Conservation (phyloP, 2,888 invertebrate species). For the Anarsia innoxiella region DNA sequence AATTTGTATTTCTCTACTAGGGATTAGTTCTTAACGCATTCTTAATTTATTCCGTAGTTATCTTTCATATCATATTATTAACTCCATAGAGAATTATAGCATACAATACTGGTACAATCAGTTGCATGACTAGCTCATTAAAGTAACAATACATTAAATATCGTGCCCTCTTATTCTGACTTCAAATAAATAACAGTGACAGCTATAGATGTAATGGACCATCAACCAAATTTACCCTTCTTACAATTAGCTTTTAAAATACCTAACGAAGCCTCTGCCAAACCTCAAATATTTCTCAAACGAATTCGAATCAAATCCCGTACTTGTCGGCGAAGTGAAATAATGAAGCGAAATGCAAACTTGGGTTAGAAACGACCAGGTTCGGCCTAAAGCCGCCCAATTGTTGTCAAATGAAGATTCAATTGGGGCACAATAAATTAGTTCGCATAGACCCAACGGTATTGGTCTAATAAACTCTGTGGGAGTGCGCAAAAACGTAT, state of each 20-base stretch:
- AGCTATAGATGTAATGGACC: background rate
- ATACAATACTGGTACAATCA: no score
- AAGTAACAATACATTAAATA: no score
- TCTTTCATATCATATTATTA: no score
- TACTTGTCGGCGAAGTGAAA: constrained; percentile 14
- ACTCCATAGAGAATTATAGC: no score
- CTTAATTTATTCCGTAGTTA: no score
- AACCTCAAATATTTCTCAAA: background rate
- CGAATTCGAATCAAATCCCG: background rate
- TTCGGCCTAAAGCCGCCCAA: constrained; percentile 51
- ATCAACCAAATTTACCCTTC: no score
- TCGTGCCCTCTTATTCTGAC: no score
- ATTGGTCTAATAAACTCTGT: constrained; percentile 19
- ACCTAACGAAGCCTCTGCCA: no score
- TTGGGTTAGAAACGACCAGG: constrained; percentile 25
- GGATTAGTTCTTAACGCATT: no score
- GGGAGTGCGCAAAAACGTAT: constrained; percentile 1
- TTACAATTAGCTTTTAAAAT: no score
- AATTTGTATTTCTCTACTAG: no score
- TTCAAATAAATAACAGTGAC: background rate
- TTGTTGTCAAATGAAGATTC: constrained; percentile 72
- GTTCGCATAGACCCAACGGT: constrained; percentile 10
- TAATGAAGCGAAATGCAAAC: constrained; percentile 43
- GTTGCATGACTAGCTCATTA: no score
- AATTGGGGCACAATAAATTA: constrained; percentile 57